These are phyloP conservation scores for Atrichornis clamosus DNA, from an alignment of 2,113 vertebrate species.

Conservation along the genomic window DNA sequence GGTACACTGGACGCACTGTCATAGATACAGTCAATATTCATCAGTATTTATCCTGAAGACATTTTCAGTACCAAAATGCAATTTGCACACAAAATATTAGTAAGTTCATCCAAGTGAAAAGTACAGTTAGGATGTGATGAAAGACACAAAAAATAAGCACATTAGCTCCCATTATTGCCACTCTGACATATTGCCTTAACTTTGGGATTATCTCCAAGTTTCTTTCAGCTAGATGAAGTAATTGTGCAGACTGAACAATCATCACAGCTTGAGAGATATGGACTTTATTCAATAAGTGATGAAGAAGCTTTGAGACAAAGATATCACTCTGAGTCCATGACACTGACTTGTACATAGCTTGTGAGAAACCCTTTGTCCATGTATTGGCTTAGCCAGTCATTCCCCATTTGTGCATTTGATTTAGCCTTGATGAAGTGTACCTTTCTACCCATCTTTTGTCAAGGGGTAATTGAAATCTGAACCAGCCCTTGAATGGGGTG, in stretches of 20 bases:
- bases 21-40: neutral
- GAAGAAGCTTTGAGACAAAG: neutral
- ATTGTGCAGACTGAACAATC: neutral
- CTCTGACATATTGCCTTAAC: neutral
- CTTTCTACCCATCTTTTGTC: neutral
- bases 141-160: neutral
- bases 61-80: neutral
- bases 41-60: neutral
- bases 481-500: neutral
- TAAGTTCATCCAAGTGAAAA: neutral
- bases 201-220: neutral
- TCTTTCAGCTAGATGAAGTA: neutral
- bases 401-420: neutral
- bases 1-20: neutral
- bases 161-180: neutral
- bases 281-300: neutral
- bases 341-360: neutral
- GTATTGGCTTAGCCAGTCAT: neutral
- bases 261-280: neutral
- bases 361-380: neutral
- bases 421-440: neutral
- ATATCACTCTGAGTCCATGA: neutral
- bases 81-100: neutral
- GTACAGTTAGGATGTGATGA: neutral
- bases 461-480: neutral